These are phyloP conservation scores for Isurus oxyrinchus DNA, from an alignment of 2,113 vertebrate species.

Conservation along the genomic window DNA sequence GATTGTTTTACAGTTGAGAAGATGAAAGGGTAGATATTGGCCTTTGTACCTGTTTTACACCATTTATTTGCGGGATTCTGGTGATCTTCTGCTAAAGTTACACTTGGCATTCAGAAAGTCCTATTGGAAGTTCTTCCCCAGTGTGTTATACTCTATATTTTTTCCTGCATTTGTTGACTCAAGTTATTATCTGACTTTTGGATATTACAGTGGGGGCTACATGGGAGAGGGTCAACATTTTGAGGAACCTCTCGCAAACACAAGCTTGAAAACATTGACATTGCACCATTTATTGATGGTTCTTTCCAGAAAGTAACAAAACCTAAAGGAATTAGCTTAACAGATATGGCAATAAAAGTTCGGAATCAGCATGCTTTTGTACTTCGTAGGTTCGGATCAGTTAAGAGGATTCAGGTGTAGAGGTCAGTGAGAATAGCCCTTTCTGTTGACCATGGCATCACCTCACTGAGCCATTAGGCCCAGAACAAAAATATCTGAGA, in stretches of 20 bases:
- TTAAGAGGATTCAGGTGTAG: background rate
- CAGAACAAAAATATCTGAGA: background rate
- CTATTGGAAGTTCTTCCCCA: background rate
- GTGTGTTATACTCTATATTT: background rate
- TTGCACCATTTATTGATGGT: background rate
- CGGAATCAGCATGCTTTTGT: background rate
- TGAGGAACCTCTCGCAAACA: background rate
- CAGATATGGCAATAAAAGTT: background rate
- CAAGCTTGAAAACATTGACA: background rate
- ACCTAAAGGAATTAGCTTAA: background rate
- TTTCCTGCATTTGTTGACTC: background rate
- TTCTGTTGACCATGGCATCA: background rate
- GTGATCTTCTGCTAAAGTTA: background rate
- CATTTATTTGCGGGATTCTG: background rate
- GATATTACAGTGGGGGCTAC: background rate
- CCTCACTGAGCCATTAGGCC: background rate
- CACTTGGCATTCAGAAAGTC: background rate
- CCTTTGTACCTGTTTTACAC: background rate
- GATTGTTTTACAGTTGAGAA: background rate
- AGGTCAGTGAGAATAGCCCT: background rate
- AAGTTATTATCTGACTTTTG: background rate
- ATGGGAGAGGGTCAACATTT: background rate
- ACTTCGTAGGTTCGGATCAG: background rate
- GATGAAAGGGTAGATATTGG: background rate
- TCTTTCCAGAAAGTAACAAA: too few relatives aligned